Evolutionary conservation across 35 echinoderm and acorn worm genomes (phyloP).

Genomic region (Chiridota heheva): DNA sequence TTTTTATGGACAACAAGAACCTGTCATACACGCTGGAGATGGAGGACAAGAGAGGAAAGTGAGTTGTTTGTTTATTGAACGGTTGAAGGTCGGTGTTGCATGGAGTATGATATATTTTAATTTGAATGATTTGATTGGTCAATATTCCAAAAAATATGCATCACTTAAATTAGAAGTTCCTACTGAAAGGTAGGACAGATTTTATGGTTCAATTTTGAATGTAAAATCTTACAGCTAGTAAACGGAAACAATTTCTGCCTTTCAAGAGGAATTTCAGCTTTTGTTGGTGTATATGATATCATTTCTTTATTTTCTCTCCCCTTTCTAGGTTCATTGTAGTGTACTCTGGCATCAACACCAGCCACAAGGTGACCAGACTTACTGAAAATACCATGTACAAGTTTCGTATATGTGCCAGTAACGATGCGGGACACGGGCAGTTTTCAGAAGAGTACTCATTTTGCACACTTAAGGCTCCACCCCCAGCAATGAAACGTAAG

Average conservation of each 20-base stretch:
- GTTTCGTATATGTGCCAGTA: slow-evolving; percentile 92
- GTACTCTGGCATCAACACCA: slow-evolving; percentile 84
- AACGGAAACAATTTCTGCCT: too few relatives aligned
- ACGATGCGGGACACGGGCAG: slow-evolving; percentile 79
- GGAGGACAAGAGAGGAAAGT: slow-evolving; percentile 99
- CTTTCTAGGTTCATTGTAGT: slow-evolving; percentile 69
- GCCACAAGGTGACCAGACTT: slow-evolving; percentile 78
- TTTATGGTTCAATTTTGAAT: too few relatives aligned
- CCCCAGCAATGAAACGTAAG: slow-evolving; percentile 76
- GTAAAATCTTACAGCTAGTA: too few relatives aligned
- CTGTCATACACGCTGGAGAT: slow-evolving; percentile 91
- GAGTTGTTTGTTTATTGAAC: too few relatives aligned
- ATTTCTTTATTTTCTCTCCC: slow-evolving; percentile 3
- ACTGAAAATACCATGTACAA: slow-evolving; percentile 86
- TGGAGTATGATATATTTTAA: background rate
- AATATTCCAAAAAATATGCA: too few relatives aligned
- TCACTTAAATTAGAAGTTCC: too few relatives aligned
- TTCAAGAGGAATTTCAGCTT: too few relatives aligned
- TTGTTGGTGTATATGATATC: background rate
- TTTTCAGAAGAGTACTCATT: slow-evolving; percentile 80
- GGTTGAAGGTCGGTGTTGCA: background rate
- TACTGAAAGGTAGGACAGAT: too few relatives aligned
- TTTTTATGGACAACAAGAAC: slow-evolving; percentile 51
- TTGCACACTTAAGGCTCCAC: slow-evolving; percentile 87
- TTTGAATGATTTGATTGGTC: too few relatives aligned